These are phyloP conservation scores for Argya squamiceps DNA, from an alignment of 2,797 vertebrate genomes.

Conservation along the genomic window DNA sequence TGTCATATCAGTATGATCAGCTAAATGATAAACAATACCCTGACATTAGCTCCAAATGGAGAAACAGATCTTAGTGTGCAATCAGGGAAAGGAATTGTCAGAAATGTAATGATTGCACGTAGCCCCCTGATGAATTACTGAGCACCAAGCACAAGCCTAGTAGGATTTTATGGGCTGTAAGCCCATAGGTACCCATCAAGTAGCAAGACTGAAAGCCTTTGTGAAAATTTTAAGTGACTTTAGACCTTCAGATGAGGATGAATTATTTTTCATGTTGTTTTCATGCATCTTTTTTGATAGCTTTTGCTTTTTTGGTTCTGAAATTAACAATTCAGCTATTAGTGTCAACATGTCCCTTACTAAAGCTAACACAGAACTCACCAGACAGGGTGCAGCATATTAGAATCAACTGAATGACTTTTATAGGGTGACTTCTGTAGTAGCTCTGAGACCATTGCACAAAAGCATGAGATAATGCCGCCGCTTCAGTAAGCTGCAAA, in stretches of 20 bases:
- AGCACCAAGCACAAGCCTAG: not conserved
- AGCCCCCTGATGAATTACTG: not conserved
- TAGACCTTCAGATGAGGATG: not conserved
- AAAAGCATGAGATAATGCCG: constrained; percentile 14
- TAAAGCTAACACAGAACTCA: not conserved
- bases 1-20: constrained; percentile 47
- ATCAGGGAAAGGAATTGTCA: constrained; percentile 40
- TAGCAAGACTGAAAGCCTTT: constrained; percentile 9
- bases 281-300: not conserved
- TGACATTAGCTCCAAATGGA: constrained; percentile 4
- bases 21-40: constrained; percentile 22
- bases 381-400: not conserved
- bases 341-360: not conserved
- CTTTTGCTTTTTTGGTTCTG: constrained; percentile 15
- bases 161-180: constrained; percentile 23
- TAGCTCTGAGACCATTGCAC: not conserved
- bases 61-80: not conserved
- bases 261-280: constrained; percentile 9
- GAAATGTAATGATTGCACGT: not conserved
- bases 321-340: not conserved
- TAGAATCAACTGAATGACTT: not conserved
- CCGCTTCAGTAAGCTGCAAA: constrained; percentile 23
- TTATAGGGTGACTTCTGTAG: not conserved
- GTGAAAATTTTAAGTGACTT: not conserved
- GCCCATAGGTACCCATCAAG: not conserved